These are phyloP conservation scores for Crax fasciolata DNA, from an alignment of 2,797 vertebrate genomes.

Conservation along the genomic window DNA sequence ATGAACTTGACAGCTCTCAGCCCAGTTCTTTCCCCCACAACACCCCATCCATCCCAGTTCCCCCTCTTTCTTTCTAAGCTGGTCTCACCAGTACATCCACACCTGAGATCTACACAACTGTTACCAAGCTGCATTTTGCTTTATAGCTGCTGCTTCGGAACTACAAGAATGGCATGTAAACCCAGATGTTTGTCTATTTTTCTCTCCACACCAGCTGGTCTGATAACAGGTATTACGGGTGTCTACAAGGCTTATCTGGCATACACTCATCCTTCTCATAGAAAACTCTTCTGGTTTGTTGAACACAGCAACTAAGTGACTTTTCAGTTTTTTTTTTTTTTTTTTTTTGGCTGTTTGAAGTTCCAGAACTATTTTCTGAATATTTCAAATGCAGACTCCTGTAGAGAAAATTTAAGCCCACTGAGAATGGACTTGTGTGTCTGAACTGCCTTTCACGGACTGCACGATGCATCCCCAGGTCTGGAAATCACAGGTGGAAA, in stretches of 20 bases:
- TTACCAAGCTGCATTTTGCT: background rate
- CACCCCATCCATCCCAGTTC: background rate
- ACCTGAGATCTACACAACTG: background rate
- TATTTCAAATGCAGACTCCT: background rate
- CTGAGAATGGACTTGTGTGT: background rate
- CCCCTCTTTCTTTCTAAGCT: background rate
- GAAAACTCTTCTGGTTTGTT: background rate
- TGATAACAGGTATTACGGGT: background rate
- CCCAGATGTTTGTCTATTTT: background rate
- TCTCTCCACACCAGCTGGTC: background rate
- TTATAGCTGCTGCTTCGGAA: background rate
- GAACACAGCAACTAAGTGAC: background rate
- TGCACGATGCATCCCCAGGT: background rate
- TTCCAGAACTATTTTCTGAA: background rate
- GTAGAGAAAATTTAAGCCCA: background rate
- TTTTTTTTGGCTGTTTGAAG: background rate
- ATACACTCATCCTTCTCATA: background rate
- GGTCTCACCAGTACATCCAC: background rate
- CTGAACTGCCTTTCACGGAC: background rate
- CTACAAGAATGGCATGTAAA: background rate
- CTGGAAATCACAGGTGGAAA: slow-evolving; percentile 1
- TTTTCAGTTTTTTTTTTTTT: background rate
- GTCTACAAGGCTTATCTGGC: background rate
- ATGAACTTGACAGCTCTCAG: background rate
- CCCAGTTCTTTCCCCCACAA: background rate